phyloP scores from a whole-genome alignment of 2,797 vertebrate species.

The Echeneis naucrates region DNA sequence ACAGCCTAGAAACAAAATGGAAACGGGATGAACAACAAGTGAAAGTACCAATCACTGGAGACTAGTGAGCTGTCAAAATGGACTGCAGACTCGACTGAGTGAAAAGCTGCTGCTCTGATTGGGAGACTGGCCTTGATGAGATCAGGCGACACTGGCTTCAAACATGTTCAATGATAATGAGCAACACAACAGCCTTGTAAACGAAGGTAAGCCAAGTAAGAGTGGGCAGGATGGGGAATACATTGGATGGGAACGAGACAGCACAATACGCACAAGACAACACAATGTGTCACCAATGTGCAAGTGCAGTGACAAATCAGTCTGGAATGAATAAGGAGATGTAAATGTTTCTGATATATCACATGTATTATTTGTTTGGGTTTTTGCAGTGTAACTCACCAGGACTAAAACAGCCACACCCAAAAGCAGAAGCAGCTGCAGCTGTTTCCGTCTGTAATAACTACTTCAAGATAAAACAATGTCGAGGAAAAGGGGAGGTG shows the following conservation, averaged over 20 bases:
- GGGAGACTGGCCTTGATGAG: constrained; percentile 30
- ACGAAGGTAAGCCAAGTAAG: constrained; percentile 32
- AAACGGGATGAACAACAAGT: no score
- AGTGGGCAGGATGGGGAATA: constrained; percentile 13
- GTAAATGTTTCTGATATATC: not conserved
- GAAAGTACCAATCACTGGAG: not conserved
- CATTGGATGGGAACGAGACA: constrained; percentile 8
- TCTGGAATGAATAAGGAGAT: not conserved
- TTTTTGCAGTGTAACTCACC: not conserved
- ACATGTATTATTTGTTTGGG: not conserved
- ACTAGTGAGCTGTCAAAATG: constrained; percentile 12
- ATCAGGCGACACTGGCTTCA: constrained; percentile 19
- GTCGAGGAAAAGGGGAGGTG: no score
- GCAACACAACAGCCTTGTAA: constrained; percentile 43
- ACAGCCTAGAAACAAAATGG: no score
- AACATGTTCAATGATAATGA: constrained; percentile 43
- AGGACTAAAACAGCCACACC: constrained; percentile 1
- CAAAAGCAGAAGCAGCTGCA: not conserved
- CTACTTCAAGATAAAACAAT: rapidly evolving
- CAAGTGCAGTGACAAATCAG: not conserved
- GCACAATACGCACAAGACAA: not conserved
- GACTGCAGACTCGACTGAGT: not conserved
- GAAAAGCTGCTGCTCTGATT: constrained; percentile 13
- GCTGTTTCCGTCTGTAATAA: not conserved
- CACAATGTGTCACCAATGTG: not conserved